A percentile compares a stretch with the other conserved stretches of the same genome.
Evolutionary conservation across 1,140 invertebrate genomes (phyloP).

Genomic region (Drosophila guanche): DNA sequence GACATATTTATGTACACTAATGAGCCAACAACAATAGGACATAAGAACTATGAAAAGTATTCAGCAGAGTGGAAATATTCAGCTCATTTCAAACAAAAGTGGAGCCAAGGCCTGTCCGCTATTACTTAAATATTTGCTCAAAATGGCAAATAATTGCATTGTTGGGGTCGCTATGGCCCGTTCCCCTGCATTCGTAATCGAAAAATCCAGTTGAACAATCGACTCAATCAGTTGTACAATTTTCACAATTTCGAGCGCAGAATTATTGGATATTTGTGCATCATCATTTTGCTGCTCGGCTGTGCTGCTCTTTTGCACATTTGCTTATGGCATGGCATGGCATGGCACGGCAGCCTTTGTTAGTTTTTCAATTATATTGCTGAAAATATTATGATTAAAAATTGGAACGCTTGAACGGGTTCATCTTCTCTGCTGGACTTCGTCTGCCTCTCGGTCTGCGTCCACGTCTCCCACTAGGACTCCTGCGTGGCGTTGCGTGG

Average conservation of each 20-base stretch:
- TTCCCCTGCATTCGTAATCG: slow-evolving; percentile 6
- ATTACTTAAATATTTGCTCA: not conserved
- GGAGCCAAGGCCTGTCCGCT: too few relatives aligned
- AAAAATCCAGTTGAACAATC: slow-evolving; percentile 44
- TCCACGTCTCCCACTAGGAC: too few relatives aligned
- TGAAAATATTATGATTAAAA: slow-evolving; percentile 59
- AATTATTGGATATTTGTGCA: slow-evolving; percentile 47
- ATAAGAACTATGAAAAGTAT: too few relatives aligned
- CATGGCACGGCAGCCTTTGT: slow-evolving; percentile 20
- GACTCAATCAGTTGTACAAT: slow-evolving; percentile 38
- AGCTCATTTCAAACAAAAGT: too few relatives aligned
- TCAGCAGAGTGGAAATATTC: too few relatives aligned
- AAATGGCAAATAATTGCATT: not conserved
- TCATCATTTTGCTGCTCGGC: slow-evolving; percentile 19
- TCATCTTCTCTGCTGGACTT: too few relatives aligned
- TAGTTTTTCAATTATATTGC: slow-evolving; percentile 60
- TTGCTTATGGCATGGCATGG: not conserved
- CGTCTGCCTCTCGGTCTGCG: too few relatives aligned
- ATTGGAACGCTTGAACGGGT: slow-evolving; percentile 39
- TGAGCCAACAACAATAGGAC: too few relatives aligned
- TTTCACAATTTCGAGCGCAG: slow-evolving; percentile 5
- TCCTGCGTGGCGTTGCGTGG: not conserved
- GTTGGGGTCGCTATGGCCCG: not conserved
- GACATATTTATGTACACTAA: too few relatives aligned
- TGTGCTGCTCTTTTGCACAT: too few relatives aligned